Evolutionary conservation across 1,140 invertebrate genomes (phyloP).

Genomic region (Scaptomyza graminum): DNA sequence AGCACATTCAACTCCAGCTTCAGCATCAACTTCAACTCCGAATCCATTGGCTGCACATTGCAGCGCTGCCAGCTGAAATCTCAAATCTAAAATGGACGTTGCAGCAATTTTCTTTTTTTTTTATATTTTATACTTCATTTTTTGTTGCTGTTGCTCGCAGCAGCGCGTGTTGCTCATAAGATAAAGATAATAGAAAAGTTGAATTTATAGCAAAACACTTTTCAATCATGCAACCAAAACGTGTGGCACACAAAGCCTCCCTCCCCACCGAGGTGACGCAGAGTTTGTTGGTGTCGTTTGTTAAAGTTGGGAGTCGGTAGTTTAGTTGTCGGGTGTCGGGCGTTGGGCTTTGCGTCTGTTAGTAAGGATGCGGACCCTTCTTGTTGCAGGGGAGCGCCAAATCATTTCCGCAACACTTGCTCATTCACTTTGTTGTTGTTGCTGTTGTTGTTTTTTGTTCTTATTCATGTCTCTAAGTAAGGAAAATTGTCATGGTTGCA

Average conservation of each 20-base stretch:
- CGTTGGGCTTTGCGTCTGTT: too few species aligned
- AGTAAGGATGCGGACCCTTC: conserved; percentile 20
- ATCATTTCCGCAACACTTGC: conserved; percentile 80
- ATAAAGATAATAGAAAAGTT: conserved; percentile 76
- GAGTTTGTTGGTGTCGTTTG: conserved; percentile 2
- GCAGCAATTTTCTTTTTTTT: conserved; percentile 21
- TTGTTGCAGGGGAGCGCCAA: conserved; percentile 43
- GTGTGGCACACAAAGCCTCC: conserved; percentile 23
- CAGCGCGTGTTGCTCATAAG: conserved; percentile 54
- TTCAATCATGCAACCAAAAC: conserved; percentile 67
- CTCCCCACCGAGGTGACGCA: not conserved
- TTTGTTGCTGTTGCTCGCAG: not conserved
- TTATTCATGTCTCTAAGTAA: conserved; percentile 41
- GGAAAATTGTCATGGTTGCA: conserved; percentile 54
- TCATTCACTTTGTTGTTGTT: conserved; percentile 56
- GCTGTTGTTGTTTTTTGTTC: conserved; percentile 9
- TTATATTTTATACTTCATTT: not conserved
- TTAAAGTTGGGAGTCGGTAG: not conserved
- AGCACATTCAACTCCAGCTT: conserved; percentile 42
- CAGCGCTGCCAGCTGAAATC: too few species aligned
- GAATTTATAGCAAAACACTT: conserved; percentile 72
- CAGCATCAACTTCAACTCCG: conserved; percentile 26
- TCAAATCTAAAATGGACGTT: too few species aligned
- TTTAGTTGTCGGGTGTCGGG: too few species aligned
- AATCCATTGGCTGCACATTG: too few species aligned